Percentiles rank a stretch among this genome's conserved stretches.
phyloP scores from a whole-genome alignment of 2,797 vertebrate genomes.

The Pangasius sanitwongsei region DNA sequence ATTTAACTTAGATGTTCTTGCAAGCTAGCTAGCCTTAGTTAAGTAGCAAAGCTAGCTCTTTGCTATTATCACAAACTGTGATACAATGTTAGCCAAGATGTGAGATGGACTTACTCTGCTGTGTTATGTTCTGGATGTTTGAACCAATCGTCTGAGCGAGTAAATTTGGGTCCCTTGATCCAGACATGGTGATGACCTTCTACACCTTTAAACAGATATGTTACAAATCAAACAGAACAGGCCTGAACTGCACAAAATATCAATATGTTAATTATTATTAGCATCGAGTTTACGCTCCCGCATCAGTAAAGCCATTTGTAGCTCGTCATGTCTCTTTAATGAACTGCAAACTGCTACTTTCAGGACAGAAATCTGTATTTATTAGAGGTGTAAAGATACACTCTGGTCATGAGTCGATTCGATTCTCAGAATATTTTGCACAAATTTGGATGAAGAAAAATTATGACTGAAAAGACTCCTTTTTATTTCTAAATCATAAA shows the following conservation, averaged over 20 bases:
- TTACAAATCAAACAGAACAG: not conserved
- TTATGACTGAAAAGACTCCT: no score
- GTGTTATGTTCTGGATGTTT: slow-evolving; percentile 78
- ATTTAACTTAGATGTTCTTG: not conserved
- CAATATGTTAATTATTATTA: not conserved
- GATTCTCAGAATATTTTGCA: no score
- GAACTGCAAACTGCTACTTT: not conserved
- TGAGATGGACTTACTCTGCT: slow-evolving; percentile 70
- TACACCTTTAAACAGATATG: slow-evolving; percentile 55
- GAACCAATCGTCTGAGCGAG: slow-evolving; percentile 73
- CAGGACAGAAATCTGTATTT: not conserved
- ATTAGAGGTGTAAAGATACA: no score
- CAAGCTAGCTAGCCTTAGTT: no score
- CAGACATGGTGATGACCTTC: slow-evolving; percentile 56
- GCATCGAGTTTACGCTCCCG: no score
- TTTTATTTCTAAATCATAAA: no score
- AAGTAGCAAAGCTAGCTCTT: not conserved
- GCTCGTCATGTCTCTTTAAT: not conserved
- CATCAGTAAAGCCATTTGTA: not conserved
- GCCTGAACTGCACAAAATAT: not conserved
- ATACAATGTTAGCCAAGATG: not conserved
- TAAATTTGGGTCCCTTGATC: slow-evolving; percentile 67
- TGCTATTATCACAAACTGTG: not conserved
- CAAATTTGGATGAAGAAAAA: no score
- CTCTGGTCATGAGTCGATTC: no score